Conservation (phyloP, 1,140 invertebrate species). For the Metaphire vulgaris region DNA sequence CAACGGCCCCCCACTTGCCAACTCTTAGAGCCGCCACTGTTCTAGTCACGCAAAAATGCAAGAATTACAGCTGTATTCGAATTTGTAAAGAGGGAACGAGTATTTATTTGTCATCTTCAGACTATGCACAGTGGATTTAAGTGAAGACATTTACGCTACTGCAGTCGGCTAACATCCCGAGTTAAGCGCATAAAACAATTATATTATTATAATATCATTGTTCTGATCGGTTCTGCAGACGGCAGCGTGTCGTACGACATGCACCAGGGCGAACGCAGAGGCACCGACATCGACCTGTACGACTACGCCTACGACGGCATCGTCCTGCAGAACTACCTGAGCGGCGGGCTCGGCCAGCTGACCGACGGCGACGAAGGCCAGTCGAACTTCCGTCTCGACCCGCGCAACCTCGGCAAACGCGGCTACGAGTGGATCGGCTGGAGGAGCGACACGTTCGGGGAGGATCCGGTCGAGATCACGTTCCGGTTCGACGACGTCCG, state of each 20-base stretch:
- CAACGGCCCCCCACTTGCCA: no score
- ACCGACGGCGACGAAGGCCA: slow-evolving; percentile 70
- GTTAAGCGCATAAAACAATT: no score
- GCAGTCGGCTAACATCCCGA: no score
- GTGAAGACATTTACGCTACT: no score
- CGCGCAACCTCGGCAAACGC: slow-evolving; percentile 60
- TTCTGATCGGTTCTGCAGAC: slow-evolving; percentile 60
- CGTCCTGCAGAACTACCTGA: slow-evolving; percentile 49
- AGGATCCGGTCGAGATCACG: slow-evolving; percentile 46
- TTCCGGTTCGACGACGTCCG: slow-evolving; percentile 81
- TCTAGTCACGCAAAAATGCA: no score
- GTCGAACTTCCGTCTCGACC: slow-evolving; percentile 69
- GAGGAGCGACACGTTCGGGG: slow-evolving; percentile 63
- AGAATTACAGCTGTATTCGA: no score
- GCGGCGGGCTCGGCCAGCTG: slow-evolving; percentile 76
- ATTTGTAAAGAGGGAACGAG: no score
- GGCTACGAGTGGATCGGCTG: slow-evolving; percentile 66
- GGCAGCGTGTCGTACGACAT: slow-evolving; percentile 74
- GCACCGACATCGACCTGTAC: slow-evolving; percentile 70
- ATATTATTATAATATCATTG: no score
- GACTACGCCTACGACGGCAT: slow-evolving; percentile 87
- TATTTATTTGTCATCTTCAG: no score
- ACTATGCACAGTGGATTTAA: no score
- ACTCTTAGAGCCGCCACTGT: no score
- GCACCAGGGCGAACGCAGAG: slow-evolving; percentile 69